These are phyloP conservation scores for Sebastes oblongus DNA, from an alignment of 2,797 vertebrate species.

Conservation along the genomic window DNA sequence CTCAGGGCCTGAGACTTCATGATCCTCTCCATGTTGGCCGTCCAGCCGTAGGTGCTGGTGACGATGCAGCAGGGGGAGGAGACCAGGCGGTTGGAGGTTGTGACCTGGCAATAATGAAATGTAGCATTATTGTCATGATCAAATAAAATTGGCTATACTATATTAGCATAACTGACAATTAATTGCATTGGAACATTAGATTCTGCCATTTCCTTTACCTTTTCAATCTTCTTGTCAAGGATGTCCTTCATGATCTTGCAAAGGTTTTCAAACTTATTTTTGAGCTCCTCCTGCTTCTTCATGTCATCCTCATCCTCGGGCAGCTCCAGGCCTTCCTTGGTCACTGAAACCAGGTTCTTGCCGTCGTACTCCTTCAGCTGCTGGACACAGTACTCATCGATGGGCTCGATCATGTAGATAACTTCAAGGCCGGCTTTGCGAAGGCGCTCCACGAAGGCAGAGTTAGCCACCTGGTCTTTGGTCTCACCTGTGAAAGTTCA, in stretches of 20 bases:
- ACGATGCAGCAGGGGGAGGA: conserved; percentile 95
- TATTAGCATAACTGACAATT: not conserved
- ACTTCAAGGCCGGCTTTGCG: conserved; percentile 95
- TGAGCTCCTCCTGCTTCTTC: conserved; percentile 92
- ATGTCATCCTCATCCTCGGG: conserved; percentile 96
- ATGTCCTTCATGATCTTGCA: conserved; percentile 98
- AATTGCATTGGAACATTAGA: not conserved
- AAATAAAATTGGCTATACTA: not conserved
- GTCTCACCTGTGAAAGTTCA: conserved; percentile 87
- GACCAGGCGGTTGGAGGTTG: conserved; percentile 91
- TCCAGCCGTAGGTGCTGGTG: conserved; percentile 95
- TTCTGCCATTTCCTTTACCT: conserved; percentile 76
- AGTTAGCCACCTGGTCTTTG: conserved; percentile 97
- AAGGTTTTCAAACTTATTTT: conserved; percentile 91
- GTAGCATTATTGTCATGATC: not conserved
- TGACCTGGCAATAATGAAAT: conserved; percentile 74
- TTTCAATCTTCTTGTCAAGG: conserved; percentile 95
- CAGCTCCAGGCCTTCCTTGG: conserved; percentile 95
- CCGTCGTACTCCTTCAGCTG: conserved; percentile 96
- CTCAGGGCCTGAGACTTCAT: conserved; percentile 96
- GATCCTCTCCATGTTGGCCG: conserved; percentile 97
- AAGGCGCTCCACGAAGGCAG: conserved; percentile 94
- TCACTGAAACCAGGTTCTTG: conserved; percentile 92
- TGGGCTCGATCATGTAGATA: conserved; percentile 98
- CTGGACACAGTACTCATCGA: conserved; percentile 97